These are phyloP conservation scores for Gobius niger DNA, from an alignment of 2,113 vertebrate genomes.

Conservation along the genomic window DNA sequence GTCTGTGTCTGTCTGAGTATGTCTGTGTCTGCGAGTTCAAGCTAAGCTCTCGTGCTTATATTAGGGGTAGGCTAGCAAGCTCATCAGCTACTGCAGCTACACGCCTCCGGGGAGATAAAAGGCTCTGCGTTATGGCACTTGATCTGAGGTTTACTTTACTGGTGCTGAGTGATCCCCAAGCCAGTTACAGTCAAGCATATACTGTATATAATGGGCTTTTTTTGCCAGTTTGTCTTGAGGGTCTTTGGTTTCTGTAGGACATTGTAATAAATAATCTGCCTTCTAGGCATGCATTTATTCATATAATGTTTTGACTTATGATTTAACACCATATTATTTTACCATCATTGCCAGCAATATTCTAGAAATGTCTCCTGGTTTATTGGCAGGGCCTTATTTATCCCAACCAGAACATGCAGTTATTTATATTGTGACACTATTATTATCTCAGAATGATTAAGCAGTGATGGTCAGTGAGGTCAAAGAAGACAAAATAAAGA, in stretches of 20 bases:
- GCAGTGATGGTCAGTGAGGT: slow-evolving; percentile 37
- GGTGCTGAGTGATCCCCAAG: not conserved
- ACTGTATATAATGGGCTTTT: not conserved
- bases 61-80: slow-evolving; percentile 36
- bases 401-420: slow-evolving; percentile 33
- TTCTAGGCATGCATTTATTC: not conserved
- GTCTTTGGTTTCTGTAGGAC: not conserved
- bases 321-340: not conserved
- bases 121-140: slow-evolving; percentile 27
- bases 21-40: slow-evolving; percentile 42
- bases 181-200: not conserved
- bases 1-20: slow-evolving; percentile 74
- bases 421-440: slow-evolving; percentile 54
- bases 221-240: not conserved
- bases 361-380: slow-evolving; percentile 11
- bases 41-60: slow-evolving; percentile 45
- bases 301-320: not conserved
- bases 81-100: slow-evolving; percentile 25
- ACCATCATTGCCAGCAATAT: not conserved
- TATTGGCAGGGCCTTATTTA: slow-evolving; percentile 20
- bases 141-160: slow-evolving; percentile 16
- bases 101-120: slow-evolving; percentile 5
- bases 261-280: not conserved
- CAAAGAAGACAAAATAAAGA: slow-evolving; percentile 15
- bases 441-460: slow-evolving; percentile 30